A percentile compares a stretch with the other conserved stretches of the same genome.
These are phyloP conservation scores for Patella vulgata DNA, from an alignment of 1,140 invertebrate species.

Conservation along the genomic window DNA sequence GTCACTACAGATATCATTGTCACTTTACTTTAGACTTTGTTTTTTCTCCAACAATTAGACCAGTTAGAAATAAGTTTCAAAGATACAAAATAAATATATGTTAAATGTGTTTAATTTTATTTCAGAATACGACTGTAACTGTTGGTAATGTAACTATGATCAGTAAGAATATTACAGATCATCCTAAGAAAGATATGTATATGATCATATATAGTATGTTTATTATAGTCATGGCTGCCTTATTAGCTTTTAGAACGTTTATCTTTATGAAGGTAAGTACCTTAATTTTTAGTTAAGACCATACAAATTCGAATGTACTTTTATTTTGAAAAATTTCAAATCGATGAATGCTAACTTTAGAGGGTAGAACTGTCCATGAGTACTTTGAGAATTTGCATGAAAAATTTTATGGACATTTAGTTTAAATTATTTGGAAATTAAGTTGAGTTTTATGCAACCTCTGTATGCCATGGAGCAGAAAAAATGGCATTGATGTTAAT, in stretches of 20 bases:
- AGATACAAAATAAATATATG: too few species aligned
- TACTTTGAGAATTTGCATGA: too few species aligned
- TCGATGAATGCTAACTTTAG: neutral
- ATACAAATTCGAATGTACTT: neutral
- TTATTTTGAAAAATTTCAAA: neutral
- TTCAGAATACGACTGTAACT: constrained; percentile 42
- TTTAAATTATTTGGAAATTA: too few species aligned
- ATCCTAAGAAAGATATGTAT: constrained; percentile 70
- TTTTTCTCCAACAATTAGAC: too few species aligned
- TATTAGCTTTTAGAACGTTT: constrained; percentile 71
- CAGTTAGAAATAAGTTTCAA: too few species aligned
- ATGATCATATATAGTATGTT: constrained; percentile 69
- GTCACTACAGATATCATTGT: too few species aligned
- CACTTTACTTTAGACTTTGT: too few species aligned
- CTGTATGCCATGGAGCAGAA: too few species aligned
- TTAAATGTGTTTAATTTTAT: constrained; percentile 6
- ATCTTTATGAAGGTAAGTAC: constrained; percentile 70
- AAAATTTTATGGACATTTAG: too few species aligned
- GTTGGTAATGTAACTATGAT: constrained; percentile 33
- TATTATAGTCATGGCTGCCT: constrained; percentile 70
- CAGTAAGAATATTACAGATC: constrained; percentile 66
- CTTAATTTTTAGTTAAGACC: neutral
- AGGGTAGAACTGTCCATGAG: too few species aligned
- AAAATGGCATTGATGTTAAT: too few species aligned
- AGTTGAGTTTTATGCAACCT: too few species aligned